Conservation (phyloP, 1,140 invertebrate genomes). For the Meloidogyne chitwoodi region DNA sequence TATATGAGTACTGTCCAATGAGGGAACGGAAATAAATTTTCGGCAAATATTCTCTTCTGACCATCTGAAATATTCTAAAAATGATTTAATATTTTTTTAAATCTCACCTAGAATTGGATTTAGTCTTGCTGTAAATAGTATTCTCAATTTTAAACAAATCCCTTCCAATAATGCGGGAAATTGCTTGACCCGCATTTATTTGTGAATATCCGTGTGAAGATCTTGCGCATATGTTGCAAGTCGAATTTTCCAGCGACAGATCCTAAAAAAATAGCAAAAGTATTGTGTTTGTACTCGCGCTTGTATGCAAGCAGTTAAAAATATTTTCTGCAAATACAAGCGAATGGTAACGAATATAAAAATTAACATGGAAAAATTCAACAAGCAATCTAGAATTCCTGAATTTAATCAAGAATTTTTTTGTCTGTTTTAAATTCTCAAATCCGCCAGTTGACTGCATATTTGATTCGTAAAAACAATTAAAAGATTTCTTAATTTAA, state of each 20-base stretch:
- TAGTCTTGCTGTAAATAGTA: not conserved
- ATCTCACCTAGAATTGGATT: not conserved
- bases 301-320: too few species aligned
- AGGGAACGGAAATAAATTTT: conserved; percentile 7
- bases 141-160: not conserved
- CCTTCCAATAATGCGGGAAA: not conserved
- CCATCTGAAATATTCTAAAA: not conserved
- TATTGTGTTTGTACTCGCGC: too few species aligned
- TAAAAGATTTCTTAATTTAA: not conserved
- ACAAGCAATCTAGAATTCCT: not conserved
- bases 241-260: not conserved
- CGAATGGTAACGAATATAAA: not conserved
- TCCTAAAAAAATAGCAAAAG: not conserved
- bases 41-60: not conserved
- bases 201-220: not conserved
- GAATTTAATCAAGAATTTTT: not conserved
- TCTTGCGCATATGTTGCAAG: not conserved
- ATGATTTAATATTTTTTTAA: not conserved
- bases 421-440: not conserved
- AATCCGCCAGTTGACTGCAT: not conserved
- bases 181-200: not conserved
- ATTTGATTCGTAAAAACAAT: not conserved
- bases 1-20: not conserved
- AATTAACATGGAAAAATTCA: not conserved
- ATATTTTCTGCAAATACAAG: too few species aligned